phyloP scores from a whole-genome alignment of 2,113 vertebrate species.

The Antechinus stuartii region DNA sequence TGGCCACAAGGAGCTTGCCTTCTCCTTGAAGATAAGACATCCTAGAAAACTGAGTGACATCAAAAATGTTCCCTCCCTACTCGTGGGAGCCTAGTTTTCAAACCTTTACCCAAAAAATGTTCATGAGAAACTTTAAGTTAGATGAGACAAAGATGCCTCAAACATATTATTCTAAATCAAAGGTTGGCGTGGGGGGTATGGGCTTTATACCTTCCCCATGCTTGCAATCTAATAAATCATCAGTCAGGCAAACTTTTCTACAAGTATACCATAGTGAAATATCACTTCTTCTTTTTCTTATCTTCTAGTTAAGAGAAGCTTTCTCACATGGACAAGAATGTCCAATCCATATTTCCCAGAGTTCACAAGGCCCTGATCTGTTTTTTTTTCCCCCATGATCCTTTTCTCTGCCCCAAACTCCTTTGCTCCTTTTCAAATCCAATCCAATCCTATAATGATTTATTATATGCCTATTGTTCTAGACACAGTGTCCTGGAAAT shows the following conservation, averaged over 20 bases:
- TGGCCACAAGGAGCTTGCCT: neutral
- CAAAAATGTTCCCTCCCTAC: no score
- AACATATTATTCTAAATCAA: neutral
- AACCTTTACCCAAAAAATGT: neutral
- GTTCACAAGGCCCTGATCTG: neutral
- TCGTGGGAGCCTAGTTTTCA: neutral
- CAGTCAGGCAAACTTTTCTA: neutral
- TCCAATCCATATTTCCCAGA: neutral
- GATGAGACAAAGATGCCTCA: neutral
- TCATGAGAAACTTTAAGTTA: neutral
- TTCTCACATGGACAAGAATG: neutral
- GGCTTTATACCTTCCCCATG: fast-evolving
- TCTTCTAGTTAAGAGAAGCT: neutral
- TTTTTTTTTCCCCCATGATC: neutral
- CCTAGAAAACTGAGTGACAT: neutral
- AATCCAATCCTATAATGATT: neutral
- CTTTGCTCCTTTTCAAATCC: neutral
- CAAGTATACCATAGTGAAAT: neutral
- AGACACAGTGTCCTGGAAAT: neutral
- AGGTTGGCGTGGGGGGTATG: neutral
- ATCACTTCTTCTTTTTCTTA: neutral
- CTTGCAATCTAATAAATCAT: neutral
- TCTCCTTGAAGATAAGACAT: neutral
- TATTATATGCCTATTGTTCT: neutral
- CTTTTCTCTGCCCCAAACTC: neutral